These are phyloP conservation scores for Ciconia boyciana DNA, from an alignment of 2,113 vertebrate genomes.

Conservation along the genomic window DNA sequence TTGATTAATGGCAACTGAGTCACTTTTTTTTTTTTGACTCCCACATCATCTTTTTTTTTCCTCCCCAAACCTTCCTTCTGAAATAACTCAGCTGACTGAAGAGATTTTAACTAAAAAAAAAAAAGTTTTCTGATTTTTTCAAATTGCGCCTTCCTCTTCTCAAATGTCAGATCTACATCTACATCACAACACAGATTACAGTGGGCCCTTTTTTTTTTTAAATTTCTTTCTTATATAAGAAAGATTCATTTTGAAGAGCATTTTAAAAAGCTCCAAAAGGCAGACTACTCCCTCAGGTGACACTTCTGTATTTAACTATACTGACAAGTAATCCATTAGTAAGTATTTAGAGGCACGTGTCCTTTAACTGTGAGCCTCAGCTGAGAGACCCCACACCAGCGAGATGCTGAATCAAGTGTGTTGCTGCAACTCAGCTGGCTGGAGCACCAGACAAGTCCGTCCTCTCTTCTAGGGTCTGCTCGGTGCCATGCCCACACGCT, in stretches of 20 bases:
- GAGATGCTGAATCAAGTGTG: not conserved
- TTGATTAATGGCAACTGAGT: not conserved
- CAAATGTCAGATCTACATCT: not conserved
- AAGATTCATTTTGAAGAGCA: not conserved
- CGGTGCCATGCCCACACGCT: fast-evolving
- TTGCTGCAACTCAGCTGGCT: not conserved
- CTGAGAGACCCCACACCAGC: not conserved
- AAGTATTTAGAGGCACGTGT: not conserved
- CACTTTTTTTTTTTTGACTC: not conserved
- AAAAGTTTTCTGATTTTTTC: not conserved
- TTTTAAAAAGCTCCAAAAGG: not conserved
- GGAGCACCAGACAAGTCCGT: not conserved
- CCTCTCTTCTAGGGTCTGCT: not conserved
- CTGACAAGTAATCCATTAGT: not conserved
- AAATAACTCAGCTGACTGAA: not conserved
- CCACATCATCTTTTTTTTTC: not conserved
- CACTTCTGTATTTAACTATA: not conserved
- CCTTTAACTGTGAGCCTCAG: not conserved
- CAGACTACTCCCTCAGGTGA: not conserved
- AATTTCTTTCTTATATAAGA: not conserved
- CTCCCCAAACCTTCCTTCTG: not conserved
- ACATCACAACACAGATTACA: not conserved
- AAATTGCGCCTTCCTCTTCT: not conserved
- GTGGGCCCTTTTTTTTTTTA: not conserved
- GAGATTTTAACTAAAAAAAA: not conserved